Conservation (phyloP, 2,797 vertebrate species). For the Hephaestus fuliginosus region DNA sequence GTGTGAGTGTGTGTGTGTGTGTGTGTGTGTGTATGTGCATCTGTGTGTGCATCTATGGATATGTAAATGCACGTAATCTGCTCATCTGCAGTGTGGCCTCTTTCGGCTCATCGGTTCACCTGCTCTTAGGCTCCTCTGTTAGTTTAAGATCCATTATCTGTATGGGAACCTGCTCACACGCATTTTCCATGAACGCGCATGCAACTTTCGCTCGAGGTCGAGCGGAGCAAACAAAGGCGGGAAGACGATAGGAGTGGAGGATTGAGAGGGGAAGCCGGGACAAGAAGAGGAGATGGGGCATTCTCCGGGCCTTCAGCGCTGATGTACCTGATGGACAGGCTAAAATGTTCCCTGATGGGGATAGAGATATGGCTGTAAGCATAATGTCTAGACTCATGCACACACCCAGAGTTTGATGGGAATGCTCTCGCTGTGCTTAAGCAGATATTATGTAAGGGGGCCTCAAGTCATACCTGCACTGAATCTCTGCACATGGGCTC, state of each 20-base stretch:
- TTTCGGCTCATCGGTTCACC: slow-evolving; percentile 35
- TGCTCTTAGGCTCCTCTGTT: slow-evolving; percentile 35
- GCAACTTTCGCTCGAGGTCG: slow-evolving; percentile 36
- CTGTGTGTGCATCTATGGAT: slow-evolving; percentile 19
- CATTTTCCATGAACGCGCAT: slow-evolving; percentile 17
- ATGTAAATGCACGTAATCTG: slow-evolving; percentile 52
- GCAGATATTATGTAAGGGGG: slow-evolving; percentile 40
- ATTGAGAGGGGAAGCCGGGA: slow-evolving; percentile 34
- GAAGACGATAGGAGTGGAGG: slow-evolving; percentile 41
- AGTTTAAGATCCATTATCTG: slow-evolving; percentile 52
- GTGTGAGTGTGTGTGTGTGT: too few relatives aligned
- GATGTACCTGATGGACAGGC: slow-evolving; percentile 14
- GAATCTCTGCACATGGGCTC: slow-evolving; percentile 4
- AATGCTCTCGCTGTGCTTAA: slow-evolving; percentile 40
- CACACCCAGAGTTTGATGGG: slow-evolving; percentile 34
- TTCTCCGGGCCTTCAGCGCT: neutral
- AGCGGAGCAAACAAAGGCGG: slow-evolving; percentile 34
- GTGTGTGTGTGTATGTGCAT: neutral
- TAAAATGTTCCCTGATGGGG: slow-evolving; percentile 51
- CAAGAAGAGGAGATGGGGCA: neutral
- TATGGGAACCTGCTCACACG: slow-evolving; percentile 45
- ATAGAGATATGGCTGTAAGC: slow-evolving; percentile 38
- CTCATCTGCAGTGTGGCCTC: slow-evolving; percentile 50
- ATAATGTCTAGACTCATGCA: slow-evolving; percentile 19
- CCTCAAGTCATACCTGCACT: slow-evolving; percentile 30